Evolutionary conservation across 2,888 invertebrate species (phyloP), one percentile per base, ranked within the genome.

Genomic region (Gryllus longicercus): DNA sequence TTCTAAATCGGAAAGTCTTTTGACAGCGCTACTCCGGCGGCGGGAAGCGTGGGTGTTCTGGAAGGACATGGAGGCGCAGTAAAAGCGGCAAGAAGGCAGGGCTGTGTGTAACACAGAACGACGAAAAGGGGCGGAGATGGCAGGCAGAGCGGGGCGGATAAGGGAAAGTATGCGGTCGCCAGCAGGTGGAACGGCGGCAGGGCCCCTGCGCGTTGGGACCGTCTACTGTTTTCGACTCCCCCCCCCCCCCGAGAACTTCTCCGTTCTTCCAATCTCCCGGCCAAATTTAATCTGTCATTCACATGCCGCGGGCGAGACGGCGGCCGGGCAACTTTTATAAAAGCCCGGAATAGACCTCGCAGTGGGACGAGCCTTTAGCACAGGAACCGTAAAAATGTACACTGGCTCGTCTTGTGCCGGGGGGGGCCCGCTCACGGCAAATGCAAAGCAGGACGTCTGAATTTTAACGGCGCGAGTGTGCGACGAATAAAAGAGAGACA

Each of bases 281-380:
- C 63, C 63, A 63, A 63, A 63, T 63, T 63, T 63, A 63, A 63
- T 63, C 63, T 63, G 63, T 63, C 63, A 63, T 63, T 63, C 63
- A 63, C 63, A 63, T 63, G 63, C 63, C 63, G n/a, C 63, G 63
- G 63, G 38, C 38, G 38, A 38, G 38, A 38, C 38, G 63, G 63
- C 63, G 63, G 16, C 1, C 63, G n/a, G 12, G 63, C 16, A 63
- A 63, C 63, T 63, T 63, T 18, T n/a, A 63, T 63, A 63, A 63
- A 63, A 63, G 63, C 63, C 16, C 8, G 14, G 63, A 63, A 63
- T 63, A 63, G 63, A 63, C 63, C 38, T 63, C 63, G n/a, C 63
- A n/a, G n/a, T 0, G 63, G 38, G 63, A n/a, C n/a, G 63, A 14
- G 63, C 63, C n/a, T 63, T 63, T n/a, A 63, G 63, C 16, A 63